Evolutionary conservation across 2,797 vertebrate genomes (phyloP).

Genomic region (Huso huso): DNA sequence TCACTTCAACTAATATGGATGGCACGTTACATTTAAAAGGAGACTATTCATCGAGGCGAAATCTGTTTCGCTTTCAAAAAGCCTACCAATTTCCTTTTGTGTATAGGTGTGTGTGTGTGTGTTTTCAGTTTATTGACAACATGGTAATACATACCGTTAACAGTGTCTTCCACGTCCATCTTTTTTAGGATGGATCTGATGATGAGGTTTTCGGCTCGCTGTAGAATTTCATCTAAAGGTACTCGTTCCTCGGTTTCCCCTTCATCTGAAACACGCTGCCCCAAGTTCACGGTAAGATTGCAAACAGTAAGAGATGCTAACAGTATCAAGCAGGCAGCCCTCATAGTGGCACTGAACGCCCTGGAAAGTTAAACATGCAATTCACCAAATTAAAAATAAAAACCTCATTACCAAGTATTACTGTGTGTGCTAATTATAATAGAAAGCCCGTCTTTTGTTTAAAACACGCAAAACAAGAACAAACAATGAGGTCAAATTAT

Average conservation of each 20-base stretch:
- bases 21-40: too few relatives aligned
- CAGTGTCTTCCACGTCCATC: constrained; percentile 55
- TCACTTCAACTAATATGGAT: too few relatives aligned
- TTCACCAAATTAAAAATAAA: constrained; percentile 8
- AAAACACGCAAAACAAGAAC: too few relatives aligned
- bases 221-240: constrained; percentile 58
- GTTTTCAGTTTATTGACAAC: too few relatives aligned
- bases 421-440: too few relatives aligned
- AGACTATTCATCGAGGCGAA: too few relatives aligned
- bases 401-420: not conserved
- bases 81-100: too few relatives aligned
- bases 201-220: constrained; percentile 61
- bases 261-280: constrained; percentile 54
- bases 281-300: constrained; percentile 44
- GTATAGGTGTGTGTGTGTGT: too few relatives aligned
- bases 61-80: too few relatives aligned
- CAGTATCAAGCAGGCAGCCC: constrained; percentile 53
- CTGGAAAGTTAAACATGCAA: constrained; percentile 13
- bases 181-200: constrained; percentile 63
- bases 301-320: constrained; percentile 57
- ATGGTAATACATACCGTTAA: constrained; percentile 43
- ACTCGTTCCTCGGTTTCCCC: constrained; percentile 42
- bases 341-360: constrained; percentile 50
- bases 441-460: too few relatives aligned
- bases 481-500: too few relatives aligned